Base-by-base conservation (phyloP, 64 coral and sea anemone species). In the Trachythela sp. region DNA sequence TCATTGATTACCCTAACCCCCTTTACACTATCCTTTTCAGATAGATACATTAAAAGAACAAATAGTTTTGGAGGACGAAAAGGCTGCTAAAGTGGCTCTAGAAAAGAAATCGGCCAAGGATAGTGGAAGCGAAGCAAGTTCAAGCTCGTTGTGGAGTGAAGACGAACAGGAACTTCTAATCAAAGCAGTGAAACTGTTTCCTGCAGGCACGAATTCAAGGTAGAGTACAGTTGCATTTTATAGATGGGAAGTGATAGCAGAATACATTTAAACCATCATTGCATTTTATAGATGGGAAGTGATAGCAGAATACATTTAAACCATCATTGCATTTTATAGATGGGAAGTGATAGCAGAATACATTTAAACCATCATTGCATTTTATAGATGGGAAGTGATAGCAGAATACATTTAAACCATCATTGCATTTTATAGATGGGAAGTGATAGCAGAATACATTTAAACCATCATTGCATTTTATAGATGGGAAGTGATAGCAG, bases 171-270 rank as follows among this genome's bases (percentile, higher is more conserved):
- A 98, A 84, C 83, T 98, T 14, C 89, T 98, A 26, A 92, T 98
- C 36, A 98, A 98, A 91, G 95, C 95, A 40, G 95, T 94, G 20
- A 98, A 98, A 72, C 89, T 98, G 17, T 98, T 93, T 35, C 95
- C 95, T 31, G 95, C 95, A 17, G 95, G 95, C 43, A 98, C 95
- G 24, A 91, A 92, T 24, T 93, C 94, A 18, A 98, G 95, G 95
- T 94, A 26, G 26, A 35, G 17, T 64, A n/a, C 49, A 52, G 4
- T 31, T 8, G 4, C 30, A n/a, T 68, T 68, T 31, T 31, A 3
- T 84, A 39, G 48, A 56, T 13, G 18, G n/a, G n/a, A n/a, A n/a
- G n/a, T n/a, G n/a, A n/a, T n/a, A n/a, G n/a, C n/a, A n/a, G n/a
- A n/a, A n/a, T n/a, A n/a, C n/a, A n/a, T n/a, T n/a, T n/a, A n/a